Percentiles rank a stretch among this genome's conserved stretches.
Conservation (phyloP, 2,113 vertebrate genomes). For the Acrocephalus arundinaceus region DNA sequence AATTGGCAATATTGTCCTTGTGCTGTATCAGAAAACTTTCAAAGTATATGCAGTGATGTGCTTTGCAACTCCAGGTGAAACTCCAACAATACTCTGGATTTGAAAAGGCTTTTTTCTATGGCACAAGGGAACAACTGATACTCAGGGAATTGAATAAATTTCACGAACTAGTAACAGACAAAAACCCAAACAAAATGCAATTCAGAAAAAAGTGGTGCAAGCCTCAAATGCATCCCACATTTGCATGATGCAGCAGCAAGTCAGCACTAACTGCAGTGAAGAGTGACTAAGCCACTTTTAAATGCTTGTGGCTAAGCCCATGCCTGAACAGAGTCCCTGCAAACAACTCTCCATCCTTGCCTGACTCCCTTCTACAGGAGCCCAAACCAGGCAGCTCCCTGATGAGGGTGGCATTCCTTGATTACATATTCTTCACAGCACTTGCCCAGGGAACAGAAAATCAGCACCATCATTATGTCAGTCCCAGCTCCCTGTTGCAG, state of each 20-base stretch:
- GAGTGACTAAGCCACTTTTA: not conserved
- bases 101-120: not conserved
- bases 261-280: not conserved
- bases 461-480: not conserved
- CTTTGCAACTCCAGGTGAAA: not conserved
- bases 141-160: not conserved
- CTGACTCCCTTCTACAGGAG: not conserved
- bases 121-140: not conserved
- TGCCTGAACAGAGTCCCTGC: not conserved
- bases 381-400: not conserved
- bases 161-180: not conserved
- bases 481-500: not conserved
- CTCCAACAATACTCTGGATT: not conserved
- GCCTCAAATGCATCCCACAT: not conserved
- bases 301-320: not conserved
- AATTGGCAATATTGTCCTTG: not conserved
- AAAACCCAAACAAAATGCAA: not conserved
- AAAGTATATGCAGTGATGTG: not conserved
- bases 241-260: not conserved
- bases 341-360: not conserved
- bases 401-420: not conserved
- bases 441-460: conserved; percentile 12
- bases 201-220: not conserved
- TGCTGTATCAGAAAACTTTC: not conserved
- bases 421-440: conserved; percentile 14